A percentile compares a stretch with the other conserved stretches of the same genome.
Conservation (phyloP, 2,113 vertebrate genomes). For the Misgurnus mizolepis region DNA sequence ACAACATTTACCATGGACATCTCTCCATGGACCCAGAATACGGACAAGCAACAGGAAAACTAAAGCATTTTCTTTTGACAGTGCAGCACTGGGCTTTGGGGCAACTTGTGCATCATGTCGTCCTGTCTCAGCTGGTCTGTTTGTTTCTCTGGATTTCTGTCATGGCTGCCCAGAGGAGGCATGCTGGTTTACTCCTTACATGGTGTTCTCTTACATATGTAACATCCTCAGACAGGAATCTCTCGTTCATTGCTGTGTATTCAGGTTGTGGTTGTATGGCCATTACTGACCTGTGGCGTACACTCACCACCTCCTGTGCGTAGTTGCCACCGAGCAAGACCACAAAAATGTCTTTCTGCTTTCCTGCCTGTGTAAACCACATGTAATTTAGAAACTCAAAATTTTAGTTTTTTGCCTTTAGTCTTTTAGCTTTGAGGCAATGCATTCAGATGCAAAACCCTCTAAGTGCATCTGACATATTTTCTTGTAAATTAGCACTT, state of each 20-base stretch:
- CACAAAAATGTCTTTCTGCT: not conserved
- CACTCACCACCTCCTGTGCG: conserved; percentile 23
- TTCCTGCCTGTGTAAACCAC: not conserved
- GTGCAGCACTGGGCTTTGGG: not conserved
- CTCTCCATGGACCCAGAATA: not conserved
- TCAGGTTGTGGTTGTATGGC: conserved; percentile 24
- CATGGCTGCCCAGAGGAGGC: conserved; percentile 4
- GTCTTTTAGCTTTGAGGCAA: no score
- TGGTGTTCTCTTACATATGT: conserved; percentile 28
- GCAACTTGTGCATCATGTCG: not conserved
- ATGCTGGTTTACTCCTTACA: conserved; percentile 2
- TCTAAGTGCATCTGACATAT: no score
- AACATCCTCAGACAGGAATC: conserved; percentile 28
- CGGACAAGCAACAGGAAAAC: not conserved
- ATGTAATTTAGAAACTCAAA: not conserved
- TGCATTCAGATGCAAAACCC: no score
- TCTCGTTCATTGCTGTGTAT: not conserved
- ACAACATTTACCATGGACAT: not conserved
- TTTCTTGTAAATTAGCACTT: no score
- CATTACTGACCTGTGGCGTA: not conserved
- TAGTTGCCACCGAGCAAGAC: not conserved
- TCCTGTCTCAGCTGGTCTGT: not conserved
- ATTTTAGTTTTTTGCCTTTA: no score
- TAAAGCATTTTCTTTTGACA: not conserved
- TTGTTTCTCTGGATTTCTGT: conserved; percentile 19